Base-by-base conservation (phyloP, 37 sponge, comb jelly and placozoan genomes). In the Ephydatia muelleri region DNA sequence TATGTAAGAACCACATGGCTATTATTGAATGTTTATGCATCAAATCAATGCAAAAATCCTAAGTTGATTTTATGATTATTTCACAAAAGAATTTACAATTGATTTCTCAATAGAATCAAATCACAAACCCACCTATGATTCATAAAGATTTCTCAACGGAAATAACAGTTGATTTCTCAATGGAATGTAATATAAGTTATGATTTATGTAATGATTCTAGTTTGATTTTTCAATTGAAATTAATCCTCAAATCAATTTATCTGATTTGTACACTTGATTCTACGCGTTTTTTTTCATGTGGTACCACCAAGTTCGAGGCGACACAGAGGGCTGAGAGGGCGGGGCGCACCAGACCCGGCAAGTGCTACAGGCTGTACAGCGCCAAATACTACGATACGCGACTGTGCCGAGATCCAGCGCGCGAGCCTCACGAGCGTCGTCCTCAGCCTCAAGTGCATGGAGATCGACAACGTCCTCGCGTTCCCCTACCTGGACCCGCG, bases 401-500 rank as follows among this genome's bases (percentile, higher is more conserved):
- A 96, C 92, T 0, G 84, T 96, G 13, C 96, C 1, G 96, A 96
- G 79, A 94, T 96, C 29, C 95, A 96, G 88, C 65, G 96, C 11
- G 77, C 95, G 5, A 96, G 88, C 26, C 79, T 96, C 0, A 96
- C 92, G 31, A 88, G 90, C 68, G 96, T 96, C 0, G 75, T 93
- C 68, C 92, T 96, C 25, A 81, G 65, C 57, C 83, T 96, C 16
- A 96, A 96, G 87, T 88, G 92, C 35, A 86, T 94, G 84, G 92
- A 90, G 40, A 92, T 96, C 12, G 26, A 12, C 21, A 93, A 96
- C 65, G 96, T 96, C 19, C 49, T 96, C 26, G 83, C 86, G 65
- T 96, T 96, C 66, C 43, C 82, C 36, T 96, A 96, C 86, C 88
- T 96, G 0, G 96, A 96, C 66, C 93, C 95, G 64, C 96, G 84